Percentiles rank a stretch among this genome's conserved stretches.
phyloP scores from a whole-genome alignment of 2,113 vertebrate genomes.

The Menidia beryllina region DNA sequence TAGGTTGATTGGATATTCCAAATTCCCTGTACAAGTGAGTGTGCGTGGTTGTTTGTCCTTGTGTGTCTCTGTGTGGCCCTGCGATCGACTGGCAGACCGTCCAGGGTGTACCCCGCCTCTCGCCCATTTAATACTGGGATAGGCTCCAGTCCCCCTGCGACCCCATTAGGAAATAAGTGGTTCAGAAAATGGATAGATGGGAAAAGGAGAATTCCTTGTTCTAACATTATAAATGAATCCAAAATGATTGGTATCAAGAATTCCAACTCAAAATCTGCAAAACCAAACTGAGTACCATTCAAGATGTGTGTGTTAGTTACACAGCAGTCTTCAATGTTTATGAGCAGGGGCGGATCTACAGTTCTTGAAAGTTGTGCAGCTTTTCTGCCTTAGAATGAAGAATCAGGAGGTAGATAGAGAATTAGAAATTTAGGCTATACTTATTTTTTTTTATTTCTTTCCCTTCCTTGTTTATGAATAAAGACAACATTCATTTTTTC shows the following conservation, averaged over 20 bases:
- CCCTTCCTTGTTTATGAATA: background rate
- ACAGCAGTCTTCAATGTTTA: slow-evolving; percentile 57
- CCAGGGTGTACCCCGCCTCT: too few relatives aligned
- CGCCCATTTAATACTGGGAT: too few relatives aligned
- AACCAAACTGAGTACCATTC: slow-evolving; percentile 28
- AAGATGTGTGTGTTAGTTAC: slow-evolving; percentile 34
- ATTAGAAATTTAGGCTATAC: slow-evolving; percentile 26
- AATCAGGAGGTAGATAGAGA: slow-evolving; percentile 12
- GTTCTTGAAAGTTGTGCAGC: slow-evolving; percentile 19
- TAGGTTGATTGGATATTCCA: too few relatives aligned
- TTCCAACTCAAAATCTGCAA: slow-evolving; percentile 44
- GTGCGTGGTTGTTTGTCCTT: too few relatives aligned
- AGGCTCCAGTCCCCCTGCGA: too few relatives aligned
- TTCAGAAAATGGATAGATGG: too few relatives aligned
- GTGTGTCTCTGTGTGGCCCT: too few relatives aligned
- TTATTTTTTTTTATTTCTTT: background rate
- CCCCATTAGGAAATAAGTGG: too few relatives aligned
- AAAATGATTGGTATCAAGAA: slow-evolving; percentile 46
- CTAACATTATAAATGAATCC: slow-evolving; percentile 33
- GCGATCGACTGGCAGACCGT: too few relatives aligned
- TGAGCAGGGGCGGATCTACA: slow-evolving; percentile 3
- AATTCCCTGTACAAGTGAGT: too few relatives aligned
- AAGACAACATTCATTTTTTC: background rate
- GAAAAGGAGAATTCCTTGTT: slow-evolving; percentile 24
- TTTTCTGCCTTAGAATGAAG: slow-evolving; percentile 13